Conservation (phyloP, 2,113 vertebrate genomes). For the Zosterops lateralis region DNA sequence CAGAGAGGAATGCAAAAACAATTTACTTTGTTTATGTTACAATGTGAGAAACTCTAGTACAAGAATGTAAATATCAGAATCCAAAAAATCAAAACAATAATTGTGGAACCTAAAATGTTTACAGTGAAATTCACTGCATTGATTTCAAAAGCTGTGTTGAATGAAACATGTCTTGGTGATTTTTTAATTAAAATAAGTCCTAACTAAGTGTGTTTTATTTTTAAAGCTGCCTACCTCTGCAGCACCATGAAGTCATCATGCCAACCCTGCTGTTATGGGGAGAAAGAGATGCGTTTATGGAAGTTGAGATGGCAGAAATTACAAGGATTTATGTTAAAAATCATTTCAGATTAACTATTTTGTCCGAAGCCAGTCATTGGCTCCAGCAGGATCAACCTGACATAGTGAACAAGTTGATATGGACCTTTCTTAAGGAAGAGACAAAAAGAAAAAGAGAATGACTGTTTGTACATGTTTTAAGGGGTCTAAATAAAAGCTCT, state of each 20-base stretch:
- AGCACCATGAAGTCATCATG: conserved; percentile 84
- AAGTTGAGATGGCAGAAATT: conserved; percentile 93
- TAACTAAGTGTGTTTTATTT: conserved; percentile 39
- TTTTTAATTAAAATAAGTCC: not conserved
- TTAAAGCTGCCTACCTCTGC: conserved; percentile 88
- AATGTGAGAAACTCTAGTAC: too few species aligned
- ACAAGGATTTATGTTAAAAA: conserved; percentile 92
- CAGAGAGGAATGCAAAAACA: too few species aligned
- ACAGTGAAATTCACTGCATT: not conserved
- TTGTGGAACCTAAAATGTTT: not conserved
- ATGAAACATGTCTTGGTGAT: not conserved
- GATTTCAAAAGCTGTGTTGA: not conserved
- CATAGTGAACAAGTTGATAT: conserved; percentile 96
- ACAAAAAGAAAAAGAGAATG: conserved; percentile 82
- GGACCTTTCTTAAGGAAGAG: conserved; percentile 96
- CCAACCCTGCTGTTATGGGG: conserved; percentile 94
- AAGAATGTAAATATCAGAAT: too few species aligned
- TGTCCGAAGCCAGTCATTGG: conserved; percentile 95
- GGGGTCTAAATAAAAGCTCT: conserved; percentile 53
- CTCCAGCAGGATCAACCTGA: conserved; percentile 98
- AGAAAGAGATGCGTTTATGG: conserved; percentile 91
- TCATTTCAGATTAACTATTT: conserved; percentile 92
- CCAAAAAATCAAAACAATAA: not conserved
- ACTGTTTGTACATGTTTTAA: conserved; percentile 56
- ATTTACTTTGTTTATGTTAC: too few species aligned